These are phyloP conservation scores for Conger conger DNA, from an alignment of 2,113 vertebrate species.

Conservation along the genomic window DNA sequence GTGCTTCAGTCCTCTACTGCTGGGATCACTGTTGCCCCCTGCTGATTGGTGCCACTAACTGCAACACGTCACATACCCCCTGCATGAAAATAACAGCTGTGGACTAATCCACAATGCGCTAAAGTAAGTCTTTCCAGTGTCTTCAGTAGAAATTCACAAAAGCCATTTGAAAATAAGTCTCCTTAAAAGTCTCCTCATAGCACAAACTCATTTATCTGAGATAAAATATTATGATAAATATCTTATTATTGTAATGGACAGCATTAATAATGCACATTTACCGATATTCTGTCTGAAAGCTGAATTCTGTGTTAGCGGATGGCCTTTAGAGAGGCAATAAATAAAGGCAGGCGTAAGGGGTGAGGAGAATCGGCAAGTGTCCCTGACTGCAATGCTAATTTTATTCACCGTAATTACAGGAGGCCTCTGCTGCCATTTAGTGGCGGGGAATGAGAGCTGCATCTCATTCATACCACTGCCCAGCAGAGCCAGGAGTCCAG, in stretches of 20 bases:
- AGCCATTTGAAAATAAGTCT: not conserved
- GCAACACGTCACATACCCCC: not conserved
- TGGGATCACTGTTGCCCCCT: conserved; percentile 20
- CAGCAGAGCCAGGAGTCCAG: not conserved
- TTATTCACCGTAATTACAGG: not conserved
- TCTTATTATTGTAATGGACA: not conserved
- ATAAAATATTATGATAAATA: not conserved
- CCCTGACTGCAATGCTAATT: not conserved
- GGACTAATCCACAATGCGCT: not conserved
- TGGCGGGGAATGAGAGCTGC: not conserved
- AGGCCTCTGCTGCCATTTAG: not conserved
- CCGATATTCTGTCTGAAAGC: not conserved
- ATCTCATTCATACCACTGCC: not conserved
- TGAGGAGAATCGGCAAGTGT: not conserved
- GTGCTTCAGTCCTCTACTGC: not conserved
- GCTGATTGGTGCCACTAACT: not conserved
- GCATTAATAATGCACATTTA: not conserved
- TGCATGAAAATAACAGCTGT: not conserved
- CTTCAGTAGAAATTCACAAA: not conserved
- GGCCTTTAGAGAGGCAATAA: not conserved
- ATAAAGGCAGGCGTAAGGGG: not conserved
- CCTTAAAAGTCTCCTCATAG: not conserved
- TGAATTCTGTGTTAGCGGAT: not conserved
- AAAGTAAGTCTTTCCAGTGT: not conserved
- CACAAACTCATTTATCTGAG: not conserved